Conservation (phyloP, 2,888 invertebrate genomes). For the Aleiodes leptofemur region DNA sequence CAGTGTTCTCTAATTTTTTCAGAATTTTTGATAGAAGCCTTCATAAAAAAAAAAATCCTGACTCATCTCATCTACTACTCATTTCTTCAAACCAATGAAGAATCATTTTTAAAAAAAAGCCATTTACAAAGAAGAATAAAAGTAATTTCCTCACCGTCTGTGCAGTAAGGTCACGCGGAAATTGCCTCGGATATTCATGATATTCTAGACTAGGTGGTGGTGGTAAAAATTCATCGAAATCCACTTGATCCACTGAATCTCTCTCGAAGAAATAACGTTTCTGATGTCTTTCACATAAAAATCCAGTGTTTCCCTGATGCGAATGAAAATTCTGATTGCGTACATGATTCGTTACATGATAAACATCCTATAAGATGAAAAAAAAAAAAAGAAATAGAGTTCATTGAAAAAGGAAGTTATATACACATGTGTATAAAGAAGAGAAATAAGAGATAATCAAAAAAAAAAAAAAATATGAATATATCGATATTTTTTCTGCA, state of each 20-base stretch:
- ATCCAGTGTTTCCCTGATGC: slow-evolving; percentile 62
- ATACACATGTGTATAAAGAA: slow-evolving; percentile 11
- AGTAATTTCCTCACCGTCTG: slow-evolving; percentile 77
- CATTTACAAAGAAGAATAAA: no score
- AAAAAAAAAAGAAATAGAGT: slow-evolving; percentile 31
- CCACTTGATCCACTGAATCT: slow-evolving; percentile 78
- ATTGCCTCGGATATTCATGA: slow-evolving; percentile 74
- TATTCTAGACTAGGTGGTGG: slow-evolving; percentile 79
- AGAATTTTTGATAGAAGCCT: no score
- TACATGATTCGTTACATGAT: slow-evolving; percentile 68
- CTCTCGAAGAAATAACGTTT: slow-evolving; percentile 82
- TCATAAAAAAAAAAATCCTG: no score
- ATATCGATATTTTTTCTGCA: not conserved
- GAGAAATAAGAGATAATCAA: not conserved
- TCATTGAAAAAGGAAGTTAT: not conserved
- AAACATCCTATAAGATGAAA: slow-evolving; percentile 61
- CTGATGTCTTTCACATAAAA: slow-evolving; percentile 75
- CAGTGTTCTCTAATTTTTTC: no score
- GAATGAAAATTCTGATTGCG: slow-evolving; percentile 59
- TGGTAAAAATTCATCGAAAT: slow-evolving; percentile 82
- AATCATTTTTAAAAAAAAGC: no score
- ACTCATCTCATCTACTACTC: no score
- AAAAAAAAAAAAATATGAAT: not conserved
- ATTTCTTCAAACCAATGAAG: not conserved
- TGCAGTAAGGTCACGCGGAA: slow-evolving; percentile 81